phyloP scores from a whole-genome alignment of 2,113 vertebrate species.

The Lanius ludovicianus region DNA sequence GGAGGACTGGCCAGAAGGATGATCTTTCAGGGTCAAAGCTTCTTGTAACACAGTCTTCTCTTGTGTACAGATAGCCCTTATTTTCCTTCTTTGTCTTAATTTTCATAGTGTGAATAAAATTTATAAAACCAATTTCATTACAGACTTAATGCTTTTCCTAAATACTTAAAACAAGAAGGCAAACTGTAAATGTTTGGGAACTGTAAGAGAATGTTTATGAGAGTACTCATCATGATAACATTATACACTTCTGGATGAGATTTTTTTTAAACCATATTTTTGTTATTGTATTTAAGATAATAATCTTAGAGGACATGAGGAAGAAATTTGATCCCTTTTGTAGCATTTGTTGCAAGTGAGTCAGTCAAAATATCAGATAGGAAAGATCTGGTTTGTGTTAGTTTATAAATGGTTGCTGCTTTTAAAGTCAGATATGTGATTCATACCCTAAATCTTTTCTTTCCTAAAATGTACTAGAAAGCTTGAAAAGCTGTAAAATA shows the following conservation, averaged over 20 bases:
- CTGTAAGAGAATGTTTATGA: not conserved
- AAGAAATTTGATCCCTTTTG: conserved; percentile 43
- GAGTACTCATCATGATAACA: not conserved
- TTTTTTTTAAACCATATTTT: not conserved
- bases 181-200: not conserved
- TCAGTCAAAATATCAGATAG: conserved; percentile 51
- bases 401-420: conserved; percentile 21
- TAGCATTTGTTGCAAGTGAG: conserved; percentile 29
- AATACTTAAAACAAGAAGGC: not conserved
- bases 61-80: not conserved
- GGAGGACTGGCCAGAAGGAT: not conserved
- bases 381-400: conserved; percentile 22
- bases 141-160: not conserved
- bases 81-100: not conserved
- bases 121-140: not conserved
- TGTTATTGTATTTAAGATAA: not conserved
- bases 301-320: conserved; percentile 18
- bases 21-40: not conserved
- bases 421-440: conserved; percentile 34
- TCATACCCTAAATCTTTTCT: conserved; percentile 4
- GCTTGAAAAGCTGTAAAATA: conserved; percentile 11
- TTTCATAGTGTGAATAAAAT: not conserved
- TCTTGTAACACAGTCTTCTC: not conserved
- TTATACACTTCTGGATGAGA: not conserved
- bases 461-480: conserved; percentile 19